Percentiles rank a stretch among this genome's conserved stretches.
phyloP scores from a whole-genome alignment of 2,797 vertebrate genomes.

The Lycodopsis pacificus region DNA sequence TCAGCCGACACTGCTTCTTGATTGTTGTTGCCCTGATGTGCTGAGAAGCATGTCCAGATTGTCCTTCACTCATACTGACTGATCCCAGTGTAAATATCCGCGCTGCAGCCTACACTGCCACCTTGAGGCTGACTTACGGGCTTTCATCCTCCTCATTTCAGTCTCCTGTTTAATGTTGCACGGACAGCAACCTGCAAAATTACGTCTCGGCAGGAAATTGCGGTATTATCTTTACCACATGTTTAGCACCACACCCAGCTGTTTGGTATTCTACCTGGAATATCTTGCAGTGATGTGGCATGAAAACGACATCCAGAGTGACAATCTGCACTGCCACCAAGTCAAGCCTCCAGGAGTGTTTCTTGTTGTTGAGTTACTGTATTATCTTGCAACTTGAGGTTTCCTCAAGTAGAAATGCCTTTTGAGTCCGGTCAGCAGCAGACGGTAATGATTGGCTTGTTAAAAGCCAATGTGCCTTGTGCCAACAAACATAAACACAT shows the following conservation, averaged over 20 bases:
- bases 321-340: conserved; percentile 2
- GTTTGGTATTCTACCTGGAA: conserved; percentile 12
- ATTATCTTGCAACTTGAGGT: conserved; percentile 60
- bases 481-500: conserved; percentile 34
- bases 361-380: conserved; percentile 64
- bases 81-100: conserved; percentile 27
- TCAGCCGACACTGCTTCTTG: conserved; percentile 72
- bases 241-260: not conserved
- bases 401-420: conserved; percentile 58
- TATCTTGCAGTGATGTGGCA: not conserved
- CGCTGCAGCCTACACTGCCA: conserved; percentile 77
- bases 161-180: conserved; percentile 29
- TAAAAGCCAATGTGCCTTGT: conserved; percentile 46
- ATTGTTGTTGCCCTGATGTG: conserved; percentile 71
- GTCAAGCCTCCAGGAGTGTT: conserved; percentile 55
- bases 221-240: conserved; percentile 20
- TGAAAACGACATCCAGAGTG: conserved; percentile 25
- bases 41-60: conserved; percentile 68
- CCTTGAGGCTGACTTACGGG: conserved; percentile 63
- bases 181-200: conserved; percentile 35
- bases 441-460: conserved; percentile 69
- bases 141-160: conserved; percentile 12
- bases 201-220: conserved; percentile 14
- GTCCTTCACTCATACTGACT: conserved; percentile 60
- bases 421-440: conserved; percentile 60